Base-by-base conservation (phyloP, 2,888 invertebrate species). In the Liodrosophila aerea region DNA sequence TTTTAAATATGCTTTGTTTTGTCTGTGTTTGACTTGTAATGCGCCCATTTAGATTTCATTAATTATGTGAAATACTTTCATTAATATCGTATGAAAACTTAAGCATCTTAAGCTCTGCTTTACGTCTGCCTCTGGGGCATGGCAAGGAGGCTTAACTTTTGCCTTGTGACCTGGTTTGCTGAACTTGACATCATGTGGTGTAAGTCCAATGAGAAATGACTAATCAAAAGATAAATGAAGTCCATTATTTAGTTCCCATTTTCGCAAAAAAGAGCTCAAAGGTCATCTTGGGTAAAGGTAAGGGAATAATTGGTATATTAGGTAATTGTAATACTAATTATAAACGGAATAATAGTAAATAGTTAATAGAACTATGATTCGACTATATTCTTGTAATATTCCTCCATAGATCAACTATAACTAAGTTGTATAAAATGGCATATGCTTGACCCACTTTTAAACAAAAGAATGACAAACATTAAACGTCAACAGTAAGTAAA, bases 1-100 rank as follows among this genome's bases (percentile, higher is more conserved):
- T 52, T 45, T 52, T 30, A 22, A 22, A 22, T 44, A 4, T 53
- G 18, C 41, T 39, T 33, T 56, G 27, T 43, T 27, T 40, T 52
- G 53, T 53, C 56, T 70, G 64, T 34, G 43, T 53, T 22, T 59
- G 58, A 7, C 57, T 62, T 73, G 73, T 66, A 73, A 67, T 59
- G 60, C 60, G 63, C 39, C 54, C 60, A 70, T 76, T 76, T 75
- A 67, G 64, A 67, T 82, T 81, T 73, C 85, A 81, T 85, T 81
- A 78, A 80, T 80, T 80, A 78, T 76, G 73, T 60, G 40, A 65
- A 60, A 69, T 75, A 67, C 63, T 81, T 78, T 78, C 80, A 82
- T 85, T 85, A 78, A 81, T 77, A 75, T 81, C 61, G 37, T 58
- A 34, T 66, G 41, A 16, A 62, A 56, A 64, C 36, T 41, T 44